These are phyloP conservation scores for Manis crassicaudata DNA, from an alignment of 2,797 vertebrate genomes.

Conservation along the genomic window DNA sequence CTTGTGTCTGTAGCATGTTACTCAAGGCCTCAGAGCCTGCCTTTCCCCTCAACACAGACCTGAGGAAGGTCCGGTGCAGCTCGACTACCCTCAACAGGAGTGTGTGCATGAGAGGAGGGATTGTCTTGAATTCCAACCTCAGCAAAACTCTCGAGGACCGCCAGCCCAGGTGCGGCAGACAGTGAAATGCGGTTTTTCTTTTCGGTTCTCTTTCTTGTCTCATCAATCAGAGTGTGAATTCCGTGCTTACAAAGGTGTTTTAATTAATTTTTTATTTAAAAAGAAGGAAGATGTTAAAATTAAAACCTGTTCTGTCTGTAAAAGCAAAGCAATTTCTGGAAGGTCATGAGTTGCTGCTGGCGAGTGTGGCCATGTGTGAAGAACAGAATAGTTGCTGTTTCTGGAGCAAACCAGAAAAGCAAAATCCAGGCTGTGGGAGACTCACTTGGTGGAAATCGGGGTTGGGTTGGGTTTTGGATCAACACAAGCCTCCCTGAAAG, in stretches of 20 bases:
- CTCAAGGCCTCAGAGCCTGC: neutral
- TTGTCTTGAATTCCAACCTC: neutral
- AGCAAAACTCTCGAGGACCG: slow-evolving; percentile 23
- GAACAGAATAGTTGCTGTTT: slow-evolving; percentile 43
- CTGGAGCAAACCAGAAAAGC: neutral
- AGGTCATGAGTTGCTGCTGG: slow-evolving; percentile 30
- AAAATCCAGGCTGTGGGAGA: neutral
- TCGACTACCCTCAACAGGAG: neutral
- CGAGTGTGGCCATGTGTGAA: neutral
- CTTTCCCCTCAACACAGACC: neutral
- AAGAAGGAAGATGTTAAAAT: slow-evolving; percentile 28
- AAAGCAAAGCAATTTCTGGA: slow-evolving; percentile 54
- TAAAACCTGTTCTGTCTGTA: slow-evolving; percentile 52
- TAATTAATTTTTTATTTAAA: slow-evolving; percentile 63
- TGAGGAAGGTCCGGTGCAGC: neutral
- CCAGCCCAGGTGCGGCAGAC: slow-evolving; percentile 1
- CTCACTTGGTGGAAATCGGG: neutral
- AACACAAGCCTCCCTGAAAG: neutral
- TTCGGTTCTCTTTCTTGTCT: slow-evolving; percentile 31
- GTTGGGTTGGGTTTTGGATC: neutral
- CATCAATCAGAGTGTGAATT: neutral
- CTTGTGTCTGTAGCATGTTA: neutral
- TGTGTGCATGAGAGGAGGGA: neutral
- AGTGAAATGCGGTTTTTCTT: neutral
- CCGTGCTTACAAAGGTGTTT: slow-evolving; percentile 5